A percentile compares a stretch with the other conserved stretches of the same genome.
Conservation (phyloP, 92 coral and sea anemone genomes). For the Bergia puertoricense region DNA sequence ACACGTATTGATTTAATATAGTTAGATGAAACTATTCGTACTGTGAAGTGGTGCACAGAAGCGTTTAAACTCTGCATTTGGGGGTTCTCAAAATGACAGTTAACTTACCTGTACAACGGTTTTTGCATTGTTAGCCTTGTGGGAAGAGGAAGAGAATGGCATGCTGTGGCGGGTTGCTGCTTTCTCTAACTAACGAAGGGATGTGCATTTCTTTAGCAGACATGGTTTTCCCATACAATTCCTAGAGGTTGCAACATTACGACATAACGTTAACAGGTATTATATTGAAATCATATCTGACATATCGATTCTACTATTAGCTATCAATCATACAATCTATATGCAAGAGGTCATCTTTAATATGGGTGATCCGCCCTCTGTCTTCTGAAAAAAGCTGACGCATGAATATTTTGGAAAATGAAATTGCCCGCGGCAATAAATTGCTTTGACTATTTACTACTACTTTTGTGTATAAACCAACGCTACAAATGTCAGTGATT, state of each 20-base stretch:
- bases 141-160: conserved; percentile 45
- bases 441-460: background rate
- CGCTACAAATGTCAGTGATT: conserved; percentile 8
- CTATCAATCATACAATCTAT: conserved; percentile 21
- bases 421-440: conserved; percentile 10
- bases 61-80: conserved; percentile 13
- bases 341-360: conserved; percentile 28
- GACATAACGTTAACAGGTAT: background rate
- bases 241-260: conserved; percentile 38
- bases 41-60: conserved; percentile 15
- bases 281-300: conserved; percentile 9
- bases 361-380: conserved; percentile 29
- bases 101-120: conserved; percentile 21
- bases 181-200: conserved; percentile 39
- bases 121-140: conserved; percentile 52
- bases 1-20: background rate
- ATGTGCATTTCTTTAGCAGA: conserved; percentile 38
- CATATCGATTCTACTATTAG: background rate
- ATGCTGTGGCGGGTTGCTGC: conserved; percentile 42
- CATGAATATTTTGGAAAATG: conserved; percentile 15
- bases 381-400: conserved; percentile 11
- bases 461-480: background rate
- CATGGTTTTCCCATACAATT: conserved; percentile 39
- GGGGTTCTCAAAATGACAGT: conserved; percentile 16
- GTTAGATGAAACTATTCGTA: conserved; percentile 7